These are phyloP conservation scores for Fragum fragum DNA, from an alignment of 2,888 invertebrate genomes.

Conservation along the genomic window DNA sequence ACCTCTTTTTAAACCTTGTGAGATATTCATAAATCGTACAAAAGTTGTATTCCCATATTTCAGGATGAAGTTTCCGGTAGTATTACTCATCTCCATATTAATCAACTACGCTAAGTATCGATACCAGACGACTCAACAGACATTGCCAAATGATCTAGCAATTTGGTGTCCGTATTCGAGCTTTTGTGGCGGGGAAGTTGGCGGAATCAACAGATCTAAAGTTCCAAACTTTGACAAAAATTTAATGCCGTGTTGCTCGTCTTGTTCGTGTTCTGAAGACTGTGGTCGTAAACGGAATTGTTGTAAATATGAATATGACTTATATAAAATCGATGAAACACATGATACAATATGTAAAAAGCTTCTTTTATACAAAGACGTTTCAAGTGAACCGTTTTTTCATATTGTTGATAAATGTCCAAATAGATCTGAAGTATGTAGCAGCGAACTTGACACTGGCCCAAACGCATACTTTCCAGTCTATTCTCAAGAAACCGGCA, in stretches of 20 bases:
- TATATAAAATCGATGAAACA: slow-evolving; percentile 1
- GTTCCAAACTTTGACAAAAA: not conserved
- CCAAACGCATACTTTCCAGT: not conserved
- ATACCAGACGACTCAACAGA: not conserved
- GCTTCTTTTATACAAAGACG: not conserved
- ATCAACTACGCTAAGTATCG: not conserved
- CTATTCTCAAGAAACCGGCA: not conserved
- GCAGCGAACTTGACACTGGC: not conserved
- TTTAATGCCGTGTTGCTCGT: not conserved
- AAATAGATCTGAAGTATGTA: not conserved
- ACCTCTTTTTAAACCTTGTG: too few relatives aligned
- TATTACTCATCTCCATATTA: not conserved
- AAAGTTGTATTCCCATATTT: too few relatives aligned
- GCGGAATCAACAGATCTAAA: not conserved
- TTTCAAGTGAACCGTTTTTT: not conserved
- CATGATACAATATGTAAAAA: not conserved
- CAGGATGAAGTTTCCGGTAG: not conserved
- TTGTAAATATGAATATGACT: slow-evolving; percentile 15
- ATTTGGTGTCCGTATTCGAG: not conserved
- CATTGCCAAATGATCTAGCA: not conserved
- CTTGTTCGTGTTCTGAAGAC: slow-evolving; percentile 1
- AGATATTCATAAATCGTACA: too few relatives aligned
- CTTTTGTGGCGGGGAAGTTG: not conserved
- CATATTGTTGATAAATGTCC: slow-evolving; percentile 1
- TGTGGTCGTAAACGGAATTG: slow-evolving; percentile 12